Conservation (phyloP, 2,113 vertebrate genomes). For the Mohoua ochrocephala region DNA sequence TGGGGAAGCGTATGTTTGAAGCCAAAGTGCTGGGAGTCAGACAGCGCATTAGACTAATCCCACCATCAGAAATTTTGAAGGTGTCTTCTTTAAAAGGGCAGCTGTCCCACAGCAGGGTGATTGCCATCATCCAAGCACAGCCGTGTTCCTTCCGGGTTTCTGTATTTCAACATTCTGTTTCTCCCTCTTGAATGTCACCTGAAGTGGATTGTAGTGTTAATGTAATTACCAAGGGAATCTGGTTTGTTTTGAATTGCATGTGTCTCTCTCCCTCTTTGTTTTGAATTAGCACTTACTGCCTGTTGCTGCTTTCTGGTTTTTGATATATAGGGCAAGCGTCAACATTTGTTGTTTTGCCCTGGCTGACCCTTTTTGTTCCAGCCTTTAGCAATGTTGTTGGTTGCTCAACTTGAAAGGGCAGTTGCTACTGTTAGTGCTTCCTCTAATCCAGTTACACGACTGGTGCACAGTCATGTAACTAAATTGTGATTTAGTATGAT, state of each 20-base stretch:
- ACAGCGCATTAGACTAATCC: not conserved
- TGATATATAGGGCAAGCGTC: not conserved
- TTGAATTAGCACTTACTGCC: not conserved
- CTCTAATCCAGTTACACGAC: conserved; percentile 30
- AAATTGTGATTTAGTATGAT: conserved; percentile 38
- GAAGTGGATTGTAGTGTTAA: not conserved
- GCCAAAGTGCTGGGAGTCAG: not conserved
- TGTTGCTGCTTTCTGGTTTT: not conserved
- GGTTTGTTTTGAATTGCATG: not conserved
- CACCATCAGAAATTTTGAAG: not conserved
- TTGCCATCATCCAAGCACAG: not conserved
- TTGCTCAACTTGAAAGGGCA: conserved; percentile 16
- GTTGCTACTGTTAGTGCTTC: conserved; percentile 13
- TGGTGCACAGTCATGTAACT: too few relatives aligned
- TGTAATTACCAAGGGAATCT: not conserved
- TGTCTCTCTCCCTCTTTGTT: not conserved
- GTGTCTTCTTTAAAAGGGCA: not conserved
- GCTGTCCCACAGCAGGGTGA: not conserved
- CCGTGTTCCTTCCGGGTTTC: not conserved
- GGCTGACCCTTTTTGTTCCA: conserved; percentile 4
- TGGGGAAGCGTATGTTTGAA: not conserved
- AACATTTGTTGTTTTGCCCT: not conserved
- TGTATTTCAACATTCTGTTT: not conserved
- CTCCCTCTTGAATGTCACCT: not conserved
- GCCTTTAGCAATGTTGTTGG: not conserved